Conservation (phyloP, 2,797 vertebrate genomes). For the Catostomus latipinnis region DNA sequence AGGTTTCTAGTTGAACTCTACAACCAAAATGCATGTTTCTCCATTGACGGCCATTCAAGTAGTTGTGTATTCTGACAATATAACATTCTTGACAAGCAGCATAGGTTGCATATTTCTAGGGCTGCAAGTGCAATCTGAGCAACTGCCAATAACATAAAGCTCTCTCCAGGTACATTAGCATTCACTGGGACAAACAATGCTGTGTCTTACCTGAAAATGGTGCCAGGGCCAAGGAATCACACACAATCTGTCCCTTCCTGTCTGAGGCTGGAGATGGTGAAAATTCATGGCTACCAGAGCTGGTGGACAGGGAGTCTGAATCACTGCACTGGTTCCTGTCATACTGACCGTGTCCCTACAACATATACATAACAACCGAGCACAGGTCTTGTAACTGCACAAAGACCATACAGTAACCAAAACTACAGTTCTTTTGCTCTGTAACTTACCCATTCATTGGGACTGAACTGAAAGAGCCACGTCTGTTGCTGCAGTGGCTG, state of each 20-base stretch:
- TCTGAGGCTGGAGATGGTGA: conserved; percentile 72
- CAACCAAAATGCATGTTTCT: too few relatives aligned
- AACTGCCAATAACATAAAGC: too few relatives aligned
- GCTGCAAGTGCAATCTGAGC: too few relatives aligned
- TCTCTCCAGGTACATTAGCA: too few relatives aligned
- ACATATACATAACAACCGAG: conserved; percentile 28
- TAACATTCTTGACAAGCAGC: too few relatives aligned
- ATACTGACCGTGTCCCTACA: conserved; percentile 68
- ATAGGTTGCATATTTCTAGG: too few relatives aligned
- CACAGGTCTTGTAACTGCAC: background rate
- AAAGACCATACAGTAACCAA: background rate
- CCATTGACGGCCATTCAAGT: too few relatives aligned
- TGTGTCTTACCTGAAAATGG: conserved; percentile 64
- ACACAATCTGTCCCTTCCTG: conserved; percentile 57
- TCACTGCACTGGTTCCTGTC: conserved; percentile 70
- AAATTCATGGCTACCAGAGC: conserved; percentile 78
- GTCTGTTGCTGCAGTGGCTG: conserved; percentile 51
- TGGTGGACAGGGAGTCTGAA: conserved; percentile 81
- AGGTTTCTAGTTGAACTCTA: too few relatives aligned
- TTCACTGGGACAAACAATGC: too few relatives aligned
- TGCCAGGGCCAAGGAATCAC: conserved; percentile 63
- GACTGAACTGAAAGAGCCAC: conserved; percentile 60
- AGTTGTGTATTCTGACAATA: too few relatives aligned
- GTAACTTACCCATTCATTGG: conserved; percentile 67
- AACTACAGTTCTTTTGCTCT: background rate